Percentiles rank a stretch among this genome's conserved stretches.
These are phyloP conservation scores for Chaetodon auriga DNA, from an alignment of 2,113 vertebrate genomes.

Conservation along the genomic window DNA sequence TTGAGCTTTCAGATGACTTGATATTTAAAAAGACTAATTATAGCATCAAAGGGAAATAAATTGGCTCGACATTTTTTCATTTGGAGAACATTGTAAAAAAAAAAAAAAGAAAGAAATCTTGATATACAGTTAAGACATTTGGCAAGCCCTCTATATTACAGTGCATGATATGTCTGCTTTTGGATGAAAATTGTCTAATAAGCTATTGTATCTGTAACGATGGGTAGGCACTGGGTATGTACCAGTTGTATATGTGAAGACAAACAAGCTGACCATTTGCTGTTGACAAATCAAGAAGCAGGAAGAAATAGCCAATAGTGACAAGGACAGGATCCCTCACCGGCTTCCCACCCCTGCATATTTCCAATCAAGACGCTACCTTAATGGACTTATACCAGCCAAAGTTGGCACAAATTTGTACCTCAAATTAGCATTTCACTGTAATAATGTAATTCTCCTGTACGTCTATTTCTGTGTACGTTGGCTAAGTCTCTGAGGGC, in stretches of 20 bases:
- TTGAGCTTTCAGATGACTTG: background rate
- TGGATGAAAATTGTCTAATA: background rate
- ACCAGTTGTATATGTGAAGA: background rate
- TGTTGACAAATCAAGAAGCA: too few relatives aligned
- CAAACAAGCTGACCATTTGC: too few relatives aligned
- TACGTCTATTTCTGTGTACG: constrained; percentile 27
- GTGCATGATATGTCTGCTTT: background rate
- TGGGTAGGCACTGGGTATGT: background rate
- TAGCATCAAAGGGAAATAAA: background rate
- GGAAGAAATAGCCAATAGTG: too few relatives aligned
- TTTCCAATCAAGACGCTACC: background rate
- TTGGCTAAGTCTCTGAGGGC: constrained; percentile 32
- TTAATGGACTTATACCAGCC: background rate
- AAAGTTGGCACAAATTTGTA: background rate
- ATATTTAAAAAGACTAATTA: background rate
- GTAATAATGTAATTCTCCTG: constrained; percentile 15
- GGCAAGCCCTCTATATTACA: background rate
- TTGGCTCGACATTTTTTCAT: background rate
- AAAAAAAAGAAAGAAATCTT: background rate
- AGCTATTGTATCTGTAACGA: background rate
- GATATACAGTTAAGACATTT: background rate
- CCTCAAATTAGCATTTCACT: background rate
- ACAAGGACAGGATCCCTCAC: background rate
- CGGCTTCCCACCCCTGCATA: background rate
- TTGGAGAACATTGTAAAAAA: background rate